Evolutionary conservation across 1,140 invertebrate genomes (phyloP).

Genomic region (Zaprionus nigranus): DNA sequence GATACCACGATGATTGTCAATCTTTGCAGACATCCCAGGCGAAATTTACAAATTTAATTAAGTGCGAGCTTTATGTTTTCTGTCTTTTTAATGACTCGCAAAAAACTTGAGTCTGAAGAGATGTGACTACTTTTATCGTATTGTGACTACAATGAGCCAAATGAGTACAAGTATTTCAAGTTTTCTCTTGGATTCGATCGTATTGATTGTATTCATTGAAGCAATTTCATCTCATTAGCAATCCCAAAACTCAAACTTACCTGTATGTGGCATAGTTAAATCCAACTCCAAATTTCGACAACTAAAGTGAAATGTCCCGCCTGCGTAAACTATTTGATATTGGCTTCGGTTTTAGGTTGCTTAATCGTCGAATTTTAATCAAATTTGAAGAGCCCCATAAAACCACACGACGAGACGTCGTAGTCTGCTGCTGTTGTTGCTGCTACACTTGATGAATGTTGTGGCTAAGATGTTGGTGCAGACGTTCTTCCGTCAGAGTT

Average conservation of each 20-base stretch:
- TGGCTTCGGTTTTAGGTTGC: constrained; percentile 39
- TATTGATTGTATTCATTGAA: constrained; percentile 51
- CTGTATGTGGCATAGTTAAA: constrained; percentile 74
- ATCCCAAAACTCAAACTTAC: constrained; percentile 51
- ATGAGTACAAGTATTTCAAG: constrained; percentile 20
- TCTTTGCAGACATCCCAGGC: neutral
- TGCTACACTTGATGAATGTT: constrained; percentile 46
- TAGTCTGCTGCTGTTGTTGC: constrained; percentile 44
- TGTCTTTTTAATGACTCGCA: constrained; percentile 21
- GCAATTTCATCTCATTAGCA: constrained; percentile 66
- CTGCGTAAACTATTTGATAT: constrained; percentile 61
- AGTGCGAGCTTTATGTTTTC: constrained; percentile 41
- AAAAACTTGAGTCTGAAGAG: constrained; percentile 15
- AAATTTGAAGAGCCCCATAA: constrained; percentile 75
- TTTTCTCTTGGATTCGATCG: constrained; percentile 39
- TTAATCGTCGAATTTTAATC: constrained; percentile 78
- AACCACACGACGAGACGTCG: constrained; percentile 57
- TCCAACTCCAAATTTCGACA: constrained; percentile 43
- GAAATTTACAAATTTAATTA: constrained; percentile 34
- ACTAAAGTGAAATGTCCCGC: constrained; percentile 50
- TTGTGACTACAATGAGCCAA: constrained; percentile 18
- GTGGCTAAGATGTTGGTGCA: constrained; percentile 30
- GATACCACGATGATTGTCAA: neutral
- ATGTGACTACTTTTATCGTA: constrained; percentile 8
- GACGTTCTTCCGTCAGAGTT: constrained; percentile 36